Conservation (phyloP, 2,797 vertebrate genomes). For the Atherinosoma microstoma region DNA sequence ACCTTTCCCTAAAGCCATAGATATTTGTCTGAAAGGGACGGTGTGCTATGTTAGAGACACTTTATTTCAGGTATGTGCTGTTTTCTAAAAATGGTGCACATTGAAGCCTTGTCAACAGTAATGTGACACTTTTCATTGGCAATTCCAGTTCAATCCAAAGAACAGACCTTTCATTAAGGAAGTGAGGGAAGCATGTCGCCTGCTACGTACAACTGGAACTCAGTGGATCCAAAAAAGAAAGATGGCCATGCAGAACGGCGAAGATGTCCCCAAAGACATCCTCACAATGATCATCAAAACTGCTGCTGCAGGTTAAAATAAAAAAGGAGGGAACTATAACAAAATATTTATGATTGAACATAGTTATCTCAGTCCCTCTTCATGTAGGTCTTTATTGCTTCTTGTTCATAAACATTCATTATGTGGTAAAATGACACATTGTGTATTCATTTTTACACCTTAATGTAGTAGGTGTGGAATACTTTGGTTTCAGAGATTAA, state of each 20-base stretch:
- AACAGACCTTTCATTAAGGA: constrained; percentile 82
- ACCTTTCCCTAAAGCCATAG: constrained; percentile 85
- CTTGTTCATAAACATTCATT: neutral
- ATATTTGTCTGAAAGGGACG: constrained; percentile 72
- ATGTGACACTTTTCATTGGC: neutral
- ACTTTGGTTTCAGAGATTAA: neutral
- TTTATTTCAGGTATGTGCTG: constrained; percentile 57
- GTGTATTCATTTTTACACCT: neutral
- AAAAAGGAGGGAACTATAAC: neutral
- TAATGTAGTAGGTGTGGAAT: neutral
- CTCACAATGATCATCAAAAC: constrained; percentile 91
- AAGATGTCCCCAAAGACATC: constrained; percentile 87
- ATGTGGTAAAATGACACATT: neutral
- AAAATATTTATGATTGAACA: too few relatives aligned
- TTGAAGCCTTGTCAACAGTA: neutral
- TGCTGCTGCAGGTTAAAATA: constrained; percentile 65
- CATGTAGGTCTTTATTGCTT: neutral
- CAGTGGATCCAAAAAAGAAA: constrained; percentile 86
- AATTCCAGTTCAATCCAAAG: constrained; percentile 82
- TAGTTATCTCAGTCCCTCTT: too few relatives aligned
- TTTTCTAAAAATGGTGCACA: too few relatives aligned
- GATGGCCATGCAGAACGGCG: constrained; percentile 81
- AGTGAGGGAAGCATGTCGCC: constrained; percentile 78
- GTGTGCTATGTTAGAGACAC: constrained; percentile 5
- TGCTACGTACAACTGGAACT: constrained; percentile 87